Evolutionary conservation across 2,888 invertebrate genomes (phyloP).

Genomic region (Smittia sp.): DNA sequence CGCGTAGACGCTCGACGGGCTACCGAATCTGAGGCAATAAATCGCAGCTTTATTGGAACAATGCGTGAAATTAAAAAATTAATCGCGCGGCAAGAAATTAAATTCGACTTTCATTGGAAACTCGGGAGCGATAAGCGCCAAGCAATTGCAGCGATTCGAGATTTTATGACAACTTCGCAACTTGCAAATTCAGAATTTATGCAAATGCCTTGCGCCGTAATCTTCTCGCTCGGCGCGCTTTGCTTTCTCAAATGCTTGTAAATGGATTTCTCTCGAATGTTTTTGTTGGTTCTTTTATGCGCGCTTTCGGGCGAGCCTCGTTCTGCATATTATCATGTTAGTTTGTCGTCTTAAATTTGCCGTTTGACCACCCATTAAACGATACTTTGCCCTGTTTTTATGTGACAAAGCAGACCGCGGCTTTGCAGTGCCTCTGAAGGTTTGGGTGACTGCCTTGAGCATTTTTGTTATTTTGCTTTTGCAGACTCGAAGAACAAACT

Average conservation of each 20-base stretch:
- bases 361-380: constrained; percentile 39
- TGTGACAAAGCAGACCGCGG: constrained; percentile 24
- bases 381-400: constrained; percentile 13
- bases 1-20: neutral
- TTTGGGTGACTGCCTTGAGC: too few species aligned
- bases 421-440: neutral
- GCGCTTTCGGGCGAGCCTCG: neutral
- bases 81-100: constrained; percentile 3
- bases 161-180: constrained; percentile 33
- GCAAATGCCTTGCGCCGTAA: constrained; percentile 11
- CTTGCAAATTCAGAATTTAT: constrained; percentile 8
- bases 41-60: constrained; percentile 21
- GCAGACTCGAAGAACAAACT: too few species aligned
- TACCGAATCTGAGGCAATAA: neutral
- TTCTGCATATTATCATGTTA: constrained; percentile 36
- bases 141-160: neutral
- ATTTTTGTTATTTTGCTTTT: too few species aligned
- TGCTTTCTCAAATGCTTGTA: neutral
- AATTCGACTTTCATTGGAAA: neutral
- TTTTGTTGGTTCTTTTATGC: neutral
- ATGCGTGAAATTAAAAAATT: constrained; percentile 34
- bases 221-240: constrained; percentile 2
- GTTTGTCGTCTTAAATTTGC: constrained; percentile 38
- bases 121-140: neutral
- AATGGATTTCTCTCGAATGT: neutral